Evolutionary conservation across 2,113 vertebrate genomes (phyloP).

Genomic region (Alectura lathami): DNA sequence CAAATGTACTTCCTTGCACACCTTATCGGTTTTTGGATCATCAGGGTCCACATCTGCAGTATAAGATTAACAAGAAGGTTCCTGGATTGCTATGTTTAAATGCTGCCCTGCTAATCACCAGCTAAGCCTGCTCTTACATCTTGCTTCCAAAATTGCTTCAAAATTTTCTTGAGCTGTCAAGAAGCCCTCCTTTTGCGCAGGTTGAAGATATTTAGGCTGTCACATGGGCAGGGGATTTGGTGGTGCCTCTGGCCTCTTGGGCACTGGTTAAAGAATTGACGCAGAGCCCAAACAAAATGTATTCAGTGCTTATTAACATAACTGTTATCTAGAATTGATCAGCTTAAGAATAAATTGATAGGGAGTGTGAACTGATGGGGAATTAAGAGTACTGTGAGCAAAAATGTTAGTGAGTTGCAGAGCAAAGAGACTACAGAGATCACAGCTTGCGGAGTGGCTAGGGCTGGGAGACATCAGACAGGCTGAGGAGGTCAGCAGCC

Average conservation of each 20-base stretch:
- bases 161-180: background rate
- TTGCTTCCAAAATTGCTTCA: background rate
- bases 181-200: background rate
- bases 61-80: background rate
- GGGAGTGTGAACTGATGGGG: background rate
- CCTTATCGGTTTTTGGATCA: background rate
- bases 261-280: background rate
- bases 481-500: background rate
- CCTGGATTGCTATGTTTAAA: background rate
- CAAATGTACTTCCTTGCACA: background rate
- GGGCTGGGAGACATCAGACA: background rate
- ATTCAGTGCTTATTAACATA: background rate
- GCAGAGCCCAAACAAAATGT: background rate
- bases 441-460: background rate
- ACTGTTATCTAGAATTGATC: background rate
- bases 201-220: background rate
- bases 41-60: background rate
- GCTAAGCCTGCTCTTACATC: background rate
- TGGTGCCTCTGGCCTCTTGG: background rate
- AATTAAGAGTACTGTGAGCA: background rate
- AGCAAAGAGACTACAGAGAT: background rate
- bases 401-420: background rate
- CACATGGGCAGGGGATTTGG: background rate
- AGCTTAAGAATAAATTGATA: background rate
- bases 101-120: background rate